These are phyloP conservation scores for Scolanthus callimorphus DNA, from an alignment of 92 coral and sea anemone species.

Conservation along the genomic window DNA sequence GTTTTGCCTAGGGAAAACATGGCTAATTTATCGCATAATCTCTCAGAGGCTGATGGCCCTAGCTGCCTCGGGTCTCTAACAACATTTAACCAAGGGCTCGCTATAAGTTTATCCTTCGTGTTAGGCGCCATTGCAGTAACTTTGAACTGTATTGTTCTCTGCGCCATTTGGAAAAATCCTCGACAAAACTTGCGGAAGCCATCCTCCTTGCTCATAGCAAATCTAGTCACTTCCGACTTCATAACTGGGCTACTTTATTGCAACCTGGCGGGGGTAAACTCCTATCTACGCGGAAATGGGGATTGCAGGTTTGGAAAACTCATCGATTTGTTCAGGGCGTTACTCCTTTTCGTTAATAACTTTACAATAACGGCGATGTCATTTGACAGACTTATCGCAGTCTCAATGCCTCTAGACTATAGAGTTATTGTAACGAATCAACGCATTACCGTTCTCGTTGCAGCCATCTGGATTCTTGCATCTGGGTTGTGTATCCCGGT, in stretches of 20 bases:
- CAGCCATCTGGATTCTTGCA: background rate
- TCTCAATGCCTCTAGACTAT: background rate
- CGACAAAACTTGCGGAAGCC: background rate
- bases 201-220: background rate
- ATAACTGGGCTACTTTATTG: background rate
- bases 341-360: background rate
- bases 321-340: background rate
- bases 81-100: no score
- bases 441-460: background rate
- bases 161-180: background rate
- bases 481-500: background rate
- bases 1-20: no score
- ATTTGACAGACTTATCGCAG: slow-evolving; percentile 1
- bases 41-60: no score
- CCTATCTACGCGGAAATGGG: background rate
- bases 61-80: no score
- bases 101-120: no score
- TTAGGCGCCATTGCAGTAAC: no score
- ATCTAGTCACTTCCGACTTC: background rate
- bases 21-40: no score
- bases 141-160: no score
- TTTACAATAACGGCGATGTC: slow-evolving; percentile 1
- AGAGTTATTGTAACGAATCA: background rate
- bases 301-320: background rate
- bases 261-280: background rate